Evolutionary conservation across 1,140 invertebrate species (phyloP).

Genomic region (Micrasema minimum): DNA sequence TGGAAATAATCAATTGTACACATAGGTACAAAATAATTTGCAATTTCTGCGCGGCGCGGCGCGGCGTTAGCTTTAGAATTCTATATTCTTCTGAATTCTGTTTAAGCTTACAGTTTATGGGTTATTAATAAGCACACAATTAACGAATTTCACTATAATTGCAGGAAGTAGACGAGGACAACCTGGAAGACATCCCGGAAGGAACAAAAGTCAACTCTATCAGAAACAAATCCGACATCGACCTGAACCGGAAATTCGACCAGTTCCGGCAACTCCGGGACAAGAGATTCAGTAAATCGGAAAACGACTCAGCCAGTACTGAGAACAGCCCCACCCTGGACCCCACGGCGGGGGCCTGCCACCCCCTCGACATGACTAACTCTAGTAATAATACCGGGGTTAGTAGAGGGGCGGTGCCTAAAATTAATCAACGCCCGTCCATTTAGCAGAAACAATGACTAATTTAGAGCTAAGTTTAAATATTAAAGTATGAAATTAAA

Average conservation of each 20-base stretch:
- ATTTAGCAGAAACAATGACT: conserved; percentile 49
- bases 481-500: too few species aligned
- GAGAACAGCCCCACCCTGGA: conserved; percentile 39
- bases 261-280: conserved; percentile 55
- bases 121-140: too few species aligned
- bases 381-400: conserved; percentile 22
- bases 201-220: conserved; percentile 55
- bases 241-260: conserved; percentile 62
- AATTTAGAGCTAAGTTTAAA: too few species aligned
- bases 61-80: too few species aligned
- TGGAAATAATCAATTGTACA: too few species aligned
- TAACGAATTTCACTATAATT: too few species aligned
- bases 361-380: conserved; percentile 32
- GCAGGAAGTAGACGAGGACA: conserved; percentile 73
- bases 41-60: too few species aligned
- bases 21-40: too few species aligned
- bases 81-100: too few species aligned
- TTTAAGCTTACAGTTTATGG: too few species aligned
- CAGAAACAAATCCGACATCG: conserved; percentile 54
- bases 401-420: conserved; percentile 28
- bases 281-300: conserved; percentile 46
- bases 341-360: conserved; percentile 39
- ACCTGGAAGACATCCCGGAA: conserved; percentile 58
- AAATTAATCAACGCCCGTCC: conserved; percentile 49
- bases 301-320: conserved; percentile 51